Conservation (phyloP, 2,888 invertebrate species). For the Synergus itoensis region DNA sequence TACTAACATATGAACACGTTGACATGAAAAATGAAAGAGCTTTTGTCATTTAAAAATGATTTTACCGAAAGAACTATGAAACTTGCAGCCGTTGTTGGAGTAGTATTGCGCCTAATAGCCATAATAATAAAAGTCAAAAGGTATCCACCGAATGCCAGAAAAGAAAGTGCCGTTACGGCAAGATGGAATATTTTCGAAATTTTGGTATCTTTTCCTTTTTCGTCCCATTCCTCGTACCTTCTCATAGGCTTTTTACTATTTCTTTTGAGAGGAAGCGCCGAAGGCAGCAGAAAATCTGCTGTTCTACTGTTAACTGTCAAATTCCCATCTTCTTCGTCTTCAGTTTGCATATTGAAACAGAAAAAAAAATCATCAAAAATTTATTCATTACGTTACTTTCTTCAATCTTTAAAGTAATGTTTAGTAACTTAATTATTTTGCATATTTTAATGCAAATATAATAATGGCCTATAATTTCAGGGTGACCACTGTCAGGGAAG, state of each 20-base stretch:
- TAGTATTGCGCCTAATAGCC: constrained; percentile 83
- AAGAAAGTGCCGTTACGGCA: constrained; percentile 88
- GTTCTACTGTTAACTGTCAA: constrained; percentile 50
- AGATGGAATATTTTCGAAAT: constrained; percentile 88
- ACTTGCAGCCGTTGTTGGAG: constrained; percentile 64
- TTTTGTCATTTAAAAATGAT: neutral
- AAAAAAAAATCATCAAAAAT: constrained; percentile 17
- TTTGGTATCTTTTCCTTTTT: constrained; percentile 81
- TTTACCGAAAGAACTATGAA: constrained; percentile 74
- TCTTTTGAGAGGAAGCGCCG: constrained; percentile 67
- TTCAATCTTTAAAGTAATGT: too few relatives aligned
- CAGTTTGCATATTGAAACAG: constrained; percentile 10
- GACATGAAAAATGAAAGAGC: neutral
- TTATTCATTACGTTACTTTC: neutral
- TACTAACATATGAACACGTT: neutral
- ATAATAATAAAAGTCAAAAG: constrained; percentile 88
- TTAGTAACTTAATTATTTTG: too few relatives aligned
- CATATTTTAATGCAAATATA: too few relatives aligned
- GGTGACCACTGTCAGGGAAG: too few relatives aligned
- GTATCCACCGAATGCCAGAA: constrained; percentile 92
- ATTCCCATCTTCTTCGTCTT: constrained; percentile 47
- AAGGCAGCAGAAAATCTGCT: constrained; percentile 57
- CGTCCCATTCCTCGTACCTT: constrained; percentile 78
- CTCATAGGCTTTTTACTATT: constrained; percentile 63
- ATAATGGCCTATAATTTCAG: too few relatives aligned